Percentiles rank a stretch among this genome's conserved stretches.
Conservation (phyloP, 1,140 invertebrate genomes). For the Pachypeltis micranthus region DNA sequence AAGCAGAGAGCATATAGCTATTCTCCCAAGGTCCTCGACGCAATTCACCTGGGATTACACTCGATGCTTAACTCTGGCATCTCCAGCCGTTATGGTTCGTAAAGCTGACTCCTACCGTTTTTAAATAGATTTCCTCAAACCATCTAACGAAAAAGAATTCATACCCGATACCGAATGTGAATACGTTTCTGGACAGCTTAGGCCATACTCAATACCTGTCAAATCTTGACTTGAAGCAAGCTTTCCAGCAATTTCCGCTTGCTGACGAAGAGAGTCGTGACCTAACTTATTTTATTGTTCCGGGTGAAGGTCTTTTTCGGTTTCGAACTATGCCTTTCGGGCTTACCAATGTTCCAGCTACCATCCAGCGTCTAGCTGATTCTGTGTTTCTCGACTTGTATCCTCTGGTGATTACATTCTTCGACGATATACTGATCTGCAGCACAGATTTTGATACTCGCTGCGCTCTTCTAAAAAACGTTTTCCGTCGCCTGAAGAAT, state of each 20-base stretch:
- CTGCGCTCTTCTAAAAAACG: too few relatives aligned
- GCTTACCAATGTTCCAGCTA: too few relatives aligned
- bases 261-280: too few relatives aligned
- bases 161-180: slow-evolving; percentile 26
- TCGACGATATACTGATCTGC: too few relatives aligned
- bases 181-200: slow-evolving; percentile 29
- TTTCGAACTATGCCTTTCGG: too few relatives aligned
- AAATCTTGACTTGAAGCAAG: slow-evolving; percentile 29
- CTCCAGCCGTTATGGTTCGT: slow-evolving; percentile 37
- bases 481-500: too few relatives aligned
- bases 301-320: too few relatives aligned
- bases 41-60: slow-evolving; percentile 22
- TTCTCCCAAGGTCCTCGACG: not conserved
- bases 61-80: slow-evolving; percentile 30
- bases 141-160: slow-evolving; percentile 30
- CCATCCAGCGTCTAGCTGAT: too few relatives aligned
- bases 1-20: slow-evolving; percentile 19
- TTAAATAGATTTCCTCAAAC: slow-evolving; percentile 39
- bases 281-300: too few relatives aligned
- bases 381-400: too few relatives aligned
- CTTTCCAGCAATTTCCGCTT: slow-evolving; percentile 26
- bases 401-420: too few relatives aligned
- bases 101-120: slow-evolving; percentile 40
- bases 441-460: too few relatives aligned
- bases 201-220: slow-evolving; percentile 28